Conservation (phyloP, 1,140 invertebrate genomes). For the Aphis craccivora region DNA sequence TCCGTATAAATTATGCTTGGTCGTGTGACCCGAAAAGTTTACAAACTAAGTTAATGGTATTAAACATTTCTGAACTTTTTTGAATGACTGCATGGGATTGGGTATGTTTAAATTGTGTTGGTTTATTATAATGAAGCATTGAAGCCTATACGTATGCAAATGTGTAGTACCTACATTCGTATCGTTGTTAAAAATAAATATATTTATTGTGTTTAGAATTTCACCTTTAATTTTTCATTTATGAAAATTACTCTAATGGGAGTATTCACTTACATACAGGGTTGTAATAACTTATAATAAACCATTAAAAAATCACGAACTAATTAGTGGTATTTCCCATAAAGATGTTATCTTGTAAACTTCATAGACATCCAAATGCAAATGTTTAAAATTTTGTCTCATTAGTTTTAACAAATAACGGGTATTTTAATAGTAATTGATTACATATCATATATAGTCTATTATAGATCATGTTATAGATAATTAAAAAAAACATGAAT, state of each 20-base stretch:
- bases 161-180: neutral
- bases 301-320: neutral
- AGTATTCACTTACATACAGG: neutral
- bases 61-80: neutral
- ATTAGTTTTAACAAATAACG: neutral
- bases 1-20: neutral
- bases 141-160: neutral
- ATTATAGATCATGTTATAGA: neutral
- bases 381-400: constrained; percentile 17
- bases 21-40: neutral
- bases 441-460: neutral
- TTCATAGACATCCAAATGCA: neutral
- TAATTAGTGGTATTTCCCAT: neutral
- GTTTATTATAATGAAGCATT: neutral
- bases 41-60: neutral
- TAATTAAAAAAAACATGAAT: neutral
- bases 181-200: neutral
- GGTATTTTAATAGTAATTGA: constrained; percentile 18
- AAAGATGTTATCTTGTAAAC: constrained; percentile 4
- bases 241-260: neutral
- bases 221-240: neutral
- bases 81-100: neutral
- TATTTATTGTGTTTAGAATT: neutral
- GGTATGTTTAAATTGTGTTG: neutral
- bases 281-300: neutral